These are phyloP conservation scores for Melipona quadrifasciata DNA, from an alignment of 1,140 invertebrate species.

Conservation along the genomic window DNA sequence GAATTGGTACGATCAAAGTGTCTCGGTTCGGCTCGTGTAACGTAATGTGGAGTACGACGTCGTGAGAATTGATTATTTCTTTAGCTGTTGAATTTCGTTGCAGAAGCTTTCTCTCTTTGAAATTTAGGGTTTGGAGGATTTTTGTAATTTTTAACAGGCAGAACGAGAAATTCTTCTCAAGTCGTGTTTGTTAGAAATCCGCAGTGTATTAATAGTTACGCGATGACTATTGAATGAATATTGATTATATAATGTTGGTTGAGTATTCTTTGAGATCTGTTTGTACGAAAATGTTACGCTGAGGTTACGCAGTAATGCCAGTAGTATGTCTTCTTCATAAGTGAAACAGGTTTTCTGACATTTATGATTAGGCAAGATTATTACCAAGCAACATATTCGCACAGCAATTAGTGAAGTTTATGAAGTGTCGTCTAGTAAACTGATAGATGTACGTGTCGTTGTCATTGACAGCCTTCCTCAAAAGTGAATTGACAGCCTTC, in stretches of 20 bases:
- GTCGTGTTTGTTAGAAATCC: too few relatives aligned
- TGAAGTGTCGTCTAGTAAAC: too few relatives aligned
- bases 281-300: neutral
- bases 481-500: too few relatives aligned
- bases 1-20: conserved; percentile 33
- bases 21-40: neutral
- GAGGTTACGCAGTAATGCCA: neutral
- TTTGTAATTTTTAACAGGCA: too few relatives aligned
- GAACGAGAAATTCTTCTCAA: too few relatives aligned
- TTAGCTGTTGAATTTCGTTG: neutral
- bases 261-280: neutral
- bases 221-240: neutral
- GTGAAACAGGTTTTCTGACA: neutral
- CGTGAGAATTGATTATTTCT: neutral
- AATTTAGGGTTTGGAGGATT: too few relatives aligned
- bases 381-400: too few relatives aligned
- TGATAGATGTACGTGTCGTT: too few relatives aligned
- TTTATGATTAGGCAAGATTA: neutral
- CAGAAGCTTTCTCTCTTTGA: too few relatives aligned
- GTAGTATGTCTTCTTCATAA: neutral
- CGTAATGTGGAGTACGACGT: neutral
- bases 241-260: neutral
- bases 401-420: too few relatives aligned
- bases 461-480: too few relatives aligned
- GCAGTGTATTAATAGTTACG: too few relatives aligned